Base-by-base conservation (phyloP, 64 coral and sea anemone genomes). In the Stylophora pistillata region DNA sequence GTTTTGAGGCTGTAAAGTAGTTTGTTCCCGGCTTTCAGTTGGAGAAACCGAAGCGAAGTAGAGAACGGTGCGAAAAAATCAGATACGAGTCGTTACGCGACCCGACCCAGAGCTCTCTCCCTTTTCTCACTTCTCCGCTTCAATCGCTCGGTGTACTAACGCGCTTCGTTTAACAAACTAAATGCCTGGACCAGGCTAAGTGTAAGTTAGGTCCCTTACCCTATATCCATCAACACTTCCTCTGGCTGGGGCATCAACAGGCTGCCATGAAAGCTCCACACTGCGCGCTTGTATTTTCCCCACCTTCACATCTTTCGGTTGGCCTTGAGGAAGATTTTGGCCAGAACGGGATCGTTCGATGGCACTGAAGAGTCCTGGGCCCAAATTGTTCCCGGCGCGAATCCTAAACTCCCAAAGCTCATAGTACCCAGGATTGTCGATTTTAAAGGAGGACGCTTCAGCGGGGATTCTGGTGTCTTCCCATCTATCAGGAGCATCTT, bases 191-290 rank as follows among this genome's bases (percentile, higher is more conserved):
- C n/a, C n/a, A n/a, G n/a, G n/a, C n/a, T 47, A 47, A 47, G 37
- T 47, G 37, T 47, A n/a, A n/a, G 3, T 47, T 4, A 23, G 20
- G 2, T 17, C 57, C 30, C 91, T 59, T 81, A 96, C 95, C 87
- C 81, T 78, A 55, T 96, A 96, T 29, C 95, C 95, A 90, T 96
- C 95, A 23, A 96, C 85, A 74, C 91, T 96, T 66, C 95, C 95
- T 34, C 68, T 47, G 15, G 72, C 6, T 16, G 81, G 53, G 27
- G 85, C 56, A n/a, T 28, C 6, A 10, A 96, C 91, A 11, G 85
- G 66, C 54, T 90, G 33, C 95, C 95, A 96, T 10, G 90, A 76
- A 30, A 96, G 69, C 29, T 88, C 71, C 5, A 93, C 86, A 17
- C 16, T 86, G 41, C 91, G 95, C 33, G 91, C 81, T 6, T 37